Evolutionary conservation across 2,113 vertebrate species (phyloP), one percentile per base, ranked within the genome.

Genomic region (Onychostoma macrolepis): DNA sequence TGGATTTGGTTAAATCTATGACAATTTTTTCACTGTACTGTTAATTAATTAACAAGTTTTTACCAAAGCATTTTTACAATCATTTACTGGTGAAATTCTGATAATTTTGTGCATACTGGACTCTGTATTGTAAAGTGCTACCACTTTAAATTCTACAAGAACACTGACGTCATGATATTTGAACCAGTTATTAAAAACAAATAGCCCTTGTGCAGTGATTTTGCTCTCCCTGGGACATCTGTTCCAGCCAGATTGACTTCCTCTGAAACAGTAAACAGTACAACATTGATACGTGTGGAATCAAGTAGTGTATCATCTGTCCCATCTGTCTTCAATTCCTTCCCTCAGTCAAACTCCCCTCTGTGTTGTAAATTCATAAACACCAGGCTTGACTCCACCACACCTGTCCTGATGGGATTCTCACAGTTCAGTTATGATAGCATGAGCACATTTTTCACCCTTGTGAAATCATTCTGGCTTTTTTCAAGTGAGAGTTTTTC

Each of bases 191-290:
- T 69, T 82, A 69, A 82, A 82, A 67, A 28, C 80, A 69, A 82
- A 82, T 67, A 82, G 80, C 63, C 63, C 17, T 11, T 82, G 61
- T 69, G 61, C 41, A 69, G 26, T 30, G 80, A 80, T 58, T 38
- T 38, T 69, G 85, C 76, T 80, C 83, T 80, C 69, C 36, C 88
- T 65, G 80, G 75, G 83, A 87, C 90, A 91, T 87, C 88, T 89
- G 88, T 69, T 72, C 12, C 38, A 80, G 83, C 83, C 89, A 90
- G 90, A 90, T 85, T 88, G 90, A 86, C 83, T 87, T 80, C 58
- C 81, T 76, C 74, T 83, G 53, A 85, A 85, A 85, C 85, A 67
- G 86, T 88, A 88, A 90, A 89, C 86, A 89, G 45, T 65, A 33
- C 85, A 89, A 79, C 88, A 90, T 87, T 41, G 85, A 88, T 87